phyloP scores from a whole-genome alignment of 2,113 vertebrate genomes.

The Poecile atricapillus region DNA sequence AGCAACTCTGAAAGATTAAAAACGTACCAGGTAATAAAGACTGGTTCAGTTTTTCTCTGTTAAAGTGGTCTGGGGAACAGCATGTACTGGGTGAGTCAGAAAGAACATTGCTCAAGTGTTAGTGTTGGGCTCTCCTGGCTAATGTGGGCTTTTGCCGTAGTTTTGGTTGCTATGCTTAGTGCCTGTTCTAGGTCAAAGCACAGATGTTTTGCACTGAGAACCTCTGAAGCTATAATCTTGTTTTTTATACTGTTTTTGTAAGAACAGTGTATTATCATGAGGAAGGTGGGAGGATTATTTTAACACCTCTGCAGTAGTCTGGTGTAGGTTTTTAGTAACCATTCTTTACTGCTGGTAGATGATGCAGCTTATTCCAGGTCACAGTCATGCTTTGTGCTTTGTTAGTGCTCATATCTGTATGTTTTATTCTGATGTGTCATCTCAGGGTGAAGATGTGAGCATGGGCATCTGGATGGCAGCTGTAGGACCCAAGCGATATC shows the following conservation, averaged over 20 bases:
- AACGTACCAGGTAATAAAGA: slow-evolving; percentile 87
- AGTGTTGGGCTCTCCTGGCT: not conserved
- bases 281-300: not conserved
- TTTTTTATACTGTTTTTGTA: not conserved
- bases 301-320: not conserved
- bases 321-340: not conserved
- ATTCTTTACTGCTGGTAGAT: not conserved
- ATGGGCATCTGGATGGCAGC: slow-evolving; percentile 99
- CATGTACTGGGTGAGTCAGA: not conserved
- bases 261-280: not conserved
- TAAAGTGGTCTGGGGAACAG: not conserved
- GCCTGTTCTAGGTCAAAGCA: not conserved
- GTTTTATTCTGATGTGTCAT: not conserved
- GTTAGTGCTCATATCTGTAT: not conserved
- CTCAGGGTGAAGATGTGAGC: slow-evolving; percentile 96
- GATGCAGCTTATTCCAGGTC: not conserved
- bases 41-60: not conserved
- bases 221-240: not conserved
- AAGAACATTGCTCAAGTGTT: not conserved
- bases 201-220: not conserved
- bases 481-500: slow-evolving; percentile 88
- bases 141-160: not conserved
- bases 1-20: slow-evolving; percentile 85
- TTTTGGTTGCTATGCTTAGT: not conserved
- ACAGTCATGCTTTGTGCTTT: not conserved